A percentile compares a stretch with the other conserved stretches of the same genome.
phyloP scores from a whole-genome alignment of 2,797 vertebrate species.

The Decapterus maruadsi region DNA sequence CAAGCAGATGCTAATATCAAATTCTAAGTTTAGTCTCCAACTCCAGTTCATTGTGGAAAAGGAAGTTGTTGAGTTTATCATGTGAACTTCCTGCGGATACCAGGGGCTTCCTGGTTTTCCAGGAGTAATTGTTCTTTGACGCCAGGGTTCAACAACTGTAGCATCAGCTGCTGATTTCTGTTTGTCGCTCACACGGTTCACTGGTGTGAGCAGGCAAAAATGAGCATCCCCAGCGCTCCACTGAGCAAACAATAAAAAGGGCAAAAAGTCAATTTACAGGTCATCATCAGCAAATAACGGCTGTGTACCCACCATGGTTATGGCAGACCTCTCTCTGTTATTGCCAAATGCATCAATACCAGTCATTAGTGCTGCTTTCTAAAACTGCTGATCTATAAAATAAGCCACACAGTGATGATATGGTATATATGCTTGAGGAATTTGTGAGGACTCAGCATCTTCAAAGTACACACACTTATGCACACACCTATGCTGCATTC shows the following conservation, averaged over 20 bases:
- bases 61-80: background rate
- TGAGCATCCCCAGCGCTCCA: slow-evolving; percentile 31
- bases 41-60: slow-evolving; percentile 16
- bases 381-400: background rate
- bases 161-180: slow-evolving; percentile 12
- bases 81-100: slow-evolving; percentile 40
- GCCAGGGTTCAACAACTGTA: background rate
- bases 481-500: background rate
- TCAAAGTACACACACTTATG: background rate
- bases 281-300: slow-evolving; percentile 38
- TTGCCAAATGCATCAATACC: background rate
- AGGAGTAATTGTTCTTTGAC: slow-evolving; percentile 43
- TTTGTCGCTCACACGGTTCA: slow-evolving; percentile 39
- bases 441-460: background rate
- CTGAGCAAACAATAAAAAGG: slow-evolving; percentile 39
- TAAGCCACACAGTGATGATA: background rate
- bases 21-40: slow-evolving; percentile 3
- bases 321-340: background rate
- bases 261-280: slow-evolving; percentile 40
- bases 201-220: slow-evolving; percentile 23
- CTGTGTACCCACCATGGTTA: background rate
- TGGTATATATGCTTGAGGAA: background rate
- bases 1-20: slow-evolving; percentile 1
- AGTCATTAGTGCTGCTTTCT: background rate
- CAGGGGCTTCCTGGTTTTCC: slow-evolving; percentile 48